A percentile compares a stretch with the other conserved stretches of the same genome.
Conservation (phyloP, 2,888 invertebrate species). For the Ceraclea dissimilis region DNA sequence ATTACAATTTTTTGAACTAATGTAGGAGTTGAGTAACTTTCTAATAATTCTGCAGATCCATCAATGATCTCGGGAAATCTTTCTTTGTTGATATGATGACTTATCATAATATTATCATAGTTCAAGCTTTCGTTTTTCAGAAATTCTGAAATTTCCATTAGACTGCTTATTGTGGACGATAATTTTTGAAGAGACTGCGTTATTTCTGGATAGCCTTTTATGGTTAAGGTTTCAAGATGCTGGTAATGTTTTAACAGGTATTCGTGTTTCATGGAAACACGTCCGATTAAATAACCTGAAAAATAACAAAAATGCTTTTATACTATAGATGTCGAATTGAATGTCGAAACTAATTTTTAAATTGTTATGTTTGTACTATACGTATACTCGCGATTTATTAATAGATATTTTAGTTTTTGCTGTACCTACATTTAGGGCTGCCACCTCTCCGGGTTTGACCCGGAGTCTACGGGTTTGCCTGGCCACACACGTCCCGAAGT, state of each 20-base stretch:
- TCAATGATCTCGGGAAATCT: too few relatives aligned
- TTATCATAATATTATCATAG: neutral
- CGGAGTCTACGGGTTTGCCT: too few relatives aligned
- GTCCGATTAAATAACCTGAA: slow-evolving; percentile 20
- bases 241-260: slow-evolving; percentile 18
- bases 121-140: slow-evolving; percentile 8
- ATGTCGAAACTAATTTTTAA: neutral
- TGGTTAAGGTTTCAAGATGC: slow-evolving; percentile 6
- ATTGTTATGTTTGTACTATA: too few relatives aligned
- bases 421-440: too few relatives aligned
- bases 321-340: neutral
- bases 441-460: too few relatives aligned
- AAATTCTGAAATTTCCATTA: slow-evolving; percentile 17
- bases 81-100: too few relatives aligned
- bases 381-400: too few relatives aligned
- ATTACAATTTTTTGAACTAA: neutral
- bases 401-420: too few relatives aligned
- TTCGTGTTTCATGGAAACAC: slow-evolving; percentile 21
- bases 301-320: slow-evolving; percentile 5
- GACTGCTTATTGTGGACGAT: slow-evolving; percentile 6
- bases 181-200: slow-evolving; percentile 9
- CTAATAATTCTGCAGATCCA: too few relatives aligned
- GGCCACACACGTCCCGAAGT: too few relatives aligned
- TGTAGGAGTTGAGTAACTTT: neutral
- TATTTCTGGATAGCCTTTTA: slow-evolving; percentile 12